Evolutionary conservation across 2,797 vertebrate genomes (phyloP).

Genomic region (Myoxocephalus aenaeus): DNA sequence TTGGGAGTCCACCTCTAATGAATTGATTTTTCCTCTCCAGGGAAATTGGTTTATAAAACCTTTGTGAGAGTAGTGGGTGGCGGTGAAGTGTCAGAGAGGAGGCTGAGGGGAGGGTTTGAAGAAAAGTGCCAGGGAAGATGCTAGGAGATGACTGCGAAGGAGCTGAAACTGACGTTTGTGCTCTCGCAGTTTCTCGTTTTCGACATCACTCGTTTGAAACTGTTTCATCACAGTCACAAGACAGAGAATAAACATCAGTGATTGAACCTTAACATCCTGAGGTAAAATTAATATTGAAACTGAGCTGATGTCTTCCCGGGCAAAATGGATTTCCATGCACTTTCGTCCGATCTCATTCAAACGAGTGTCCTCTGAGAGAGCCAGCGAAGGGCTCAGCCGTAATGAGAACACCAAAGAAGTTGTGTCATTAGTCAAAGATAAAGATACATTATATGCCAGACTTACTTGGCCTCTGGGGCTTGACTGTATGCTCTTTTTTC

Average conservation of each 20-base stretch:
- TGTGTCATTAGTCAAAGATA: slow-evolving; percentile 73
- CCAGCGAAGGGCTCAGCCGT: slow-evolving; percentile 39
- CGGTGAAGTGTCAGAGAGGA: slow-evolving; percentile 21
- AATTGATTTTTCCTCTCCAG: slow-evolving; percentile 65
- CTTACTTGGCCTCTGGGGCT: slow-evolving; percentile 64
- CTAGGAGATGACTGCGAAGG: background rate
- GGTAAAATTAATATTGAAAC: slow-evolving; percentile 36
- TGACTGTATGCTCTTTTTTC: slow-evolving; percentile 61
- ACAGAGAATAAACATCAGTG: slow-evolving; percentile 42
- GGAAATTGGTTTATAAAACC: slow-evolving; percentile 64
- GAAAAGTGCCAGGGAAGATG: slow-evolving; percentile 21
- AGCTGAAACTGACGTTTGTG: slow-evolving; percentile 19
- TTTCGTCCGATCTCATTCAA: slow-evolving; percentile 49
- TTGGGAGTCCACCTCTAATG: slow-evolving; percentile 52
- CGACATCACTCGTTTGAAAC: slow-evolving; percentile 40
- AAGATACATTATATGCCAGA: slow-evolving; percentile 71
- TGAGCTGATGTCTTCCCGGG: slow-evolving; percentile 25
- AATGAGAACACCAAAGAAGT: slow-evolving; percentile 62
- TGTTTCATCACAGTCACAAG: slow-evolving; percentile 37
- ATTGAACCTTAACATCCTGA: slow-evolving; percentile 41
- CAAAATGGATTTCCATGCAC: slow-evolving; percentile 39
- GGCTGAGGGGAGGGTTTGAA: slow-evolving; percentile 3
- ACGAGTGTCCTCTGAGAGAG: slow-evolving; percentile 51
- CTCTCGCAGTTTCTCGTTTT: slow-evolving; percentile 30
- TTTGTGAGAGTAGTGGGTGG: slow-evolving; percentile 18